Evolutionary conservation across 92 coral and sea anemone species (phyloP), one percentile per base, ranked within the genome.

Genomic region (Actinostola sp.): DNA sequence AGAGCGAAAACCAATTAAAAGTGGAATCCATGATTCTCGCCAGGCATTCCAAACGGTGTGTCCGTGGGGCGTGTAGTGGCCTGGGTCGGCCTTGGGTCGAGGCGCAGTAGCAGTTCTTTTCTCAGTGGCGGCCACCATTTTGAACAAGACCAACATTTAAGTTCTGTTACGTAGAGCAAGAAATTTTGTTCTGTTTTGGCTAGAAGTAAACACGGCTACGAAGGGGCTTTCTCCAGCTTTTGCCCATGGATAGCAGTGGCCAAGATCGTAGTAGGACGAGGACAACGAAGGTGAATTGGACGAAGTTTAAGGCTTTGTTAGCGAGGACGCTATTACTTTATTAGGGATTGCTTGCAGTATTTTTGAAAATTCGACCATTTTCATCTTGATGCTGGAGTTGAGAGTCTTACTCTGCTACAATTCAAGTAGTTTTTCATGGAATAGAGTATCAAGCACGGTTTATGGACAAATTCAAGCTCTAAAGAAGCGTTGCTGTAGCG

Each of bases 241-340:
- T 84, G 89, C 89, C 96, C 90, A 90, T 90, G 96, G 96, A 90
- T 73, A 89, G 89, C 81, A 90, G 92, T 89, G 82, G 92, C 89
- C 92, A 87, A 80, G 92, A 90, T 83, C 96, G 96, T 69, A 84
- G 89, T 78, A 89, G 96, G 83, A 72, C 84, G 84, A 92, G 96
- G 79, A 71, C 92, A 79, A 67, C 96, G 73, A 90, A 90, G 96
- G 96, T 90, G 90, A 83, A 83, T 26, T 79, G 73, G 69, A 63
- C 64, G 79, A 82, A 68, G 64, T 79, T 73, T 84, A 70, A 56
- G 86, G 87, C 89, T 90, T 87, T 89, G 89, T 83, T 87, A 75
- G 85, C 24, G 86, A 72, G 82, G 96, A 90, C 92, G 96, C 92
- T 75, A 92, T 79, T 79, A 79, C 87, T 75, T n/a, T n/a, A n/a